Evolutionary conservation across 2,113 vertebrate species (phyloP), one percentile per base, ranked within the genome.

Genomic region (Heterocephalus glaber): DNA sequence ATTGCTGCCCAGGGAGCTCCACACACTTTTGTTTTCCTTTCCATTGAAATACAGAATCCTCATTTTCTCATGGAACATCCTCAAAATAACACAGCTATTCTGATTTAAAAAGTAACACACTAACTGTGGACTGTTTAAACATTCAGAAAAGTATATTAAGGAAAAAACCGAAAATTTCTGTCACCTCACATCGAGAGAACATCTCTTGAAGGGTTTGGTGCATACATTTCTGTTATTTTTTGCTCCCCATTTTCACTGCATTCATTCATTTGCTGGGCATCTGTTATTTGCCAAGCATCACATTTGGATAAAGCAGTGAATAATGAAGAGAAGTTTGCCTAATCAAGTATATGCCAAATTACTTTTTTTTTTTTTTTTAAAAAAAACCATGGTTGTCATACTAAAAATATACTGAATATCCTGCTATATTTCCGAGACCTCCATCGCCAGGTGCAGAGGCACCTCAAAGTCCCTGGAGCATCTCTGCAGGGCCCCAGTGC

Each of bases 21-120:
- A 90, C 10, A 61, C 13, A 28, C 38, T 54, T 26, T 2, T 1
- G 47, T 61, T 94, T 86, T 95, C 77, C n/a, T 93, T 80, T 28
- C 41, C 24, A 8, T 87, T 52, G 77, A 79, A 77, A 81, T 33
- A 58, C 5, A 81, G 56, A 61, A 68, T 60, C 63, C 68, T 92
- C 9, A 4, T 74, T 92, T 94, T 89, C 80, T 96, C n/a, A 85
- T 84, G 33, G 79, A 60, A 9, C 22, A 76, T 92, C 83, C 68
- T 90, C 91, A 91, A 87, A 91, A 38, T 77, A 68, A 74, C 22
- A 49, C 16, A 81, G 30, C 35, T 68, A 66, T 84, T 77, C 66
- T 77, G 54, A 74, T 82, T 93, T 90, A 58, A 85, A 96, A 90
- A 89, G 61, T 52, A 47, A 58, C 14, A 74, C 2, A 12, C 24